Conservation (phyloP, 2,113 vertebrate species). For the Ctenomys sociabilis region DNA sequence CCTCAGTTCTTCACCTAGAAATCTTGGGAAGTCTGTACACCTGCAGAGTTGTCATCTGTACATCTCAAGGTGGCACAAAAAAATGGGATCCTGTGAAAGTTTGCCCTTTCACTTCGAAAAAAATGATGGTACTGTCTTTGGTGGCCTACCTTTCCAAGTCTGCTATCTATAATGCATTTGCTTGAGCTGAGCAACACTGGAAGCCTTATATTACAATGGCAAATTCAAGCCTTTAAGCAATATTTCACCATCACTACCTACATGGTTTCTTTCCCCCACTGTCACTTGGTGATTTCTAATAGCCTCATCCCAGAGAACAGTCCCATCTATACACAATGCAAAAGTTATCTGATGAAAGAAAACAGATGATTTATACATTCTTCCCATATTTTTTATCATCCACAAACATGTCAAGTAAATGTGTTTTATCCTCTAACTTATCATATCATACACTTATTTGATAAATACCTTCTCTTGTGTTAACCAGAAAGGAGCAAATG, state of each 20-base stretch:
- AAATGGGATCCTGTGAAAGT: not conserved
- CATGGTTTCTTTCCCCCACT: not conserved
- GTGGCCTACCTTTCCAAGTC: not conserved
- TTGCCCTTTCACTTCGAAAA: not conserved
- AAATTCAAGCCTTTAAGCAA: not conserved
- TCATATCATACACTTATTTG: not conserved
- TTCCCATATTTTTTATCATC: not conserved
- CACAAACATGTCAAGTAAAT: not conserved
- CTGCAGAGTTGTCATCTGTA: not conserved
- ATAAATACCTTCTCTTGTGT: not conserved
- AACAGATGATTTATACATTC: not conserved
- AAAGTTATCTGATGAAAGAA: not conserved
- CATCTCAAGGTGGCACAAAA: not conserved
- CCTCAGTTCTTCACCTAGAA: not conserved
- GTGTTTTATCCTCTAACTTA: not conserved
- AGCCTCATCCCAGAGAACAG: not conserved
- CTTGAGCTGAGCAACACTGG: not conserved
- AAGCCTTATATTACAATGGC: not conserved
- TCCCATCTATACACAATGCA: not conserved
- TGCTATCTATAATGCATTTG: not conserved
- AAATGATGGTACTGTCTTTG: not conserved
- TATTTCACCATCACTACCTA: not conserved
- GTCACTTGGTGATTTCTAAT: not conserved
- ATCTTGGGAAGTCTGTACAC: not conserved
- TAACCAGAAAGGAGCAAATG: not conserved